Evolutionary conservation across 2,113 vertebrate genomes (phyloP).

Genomic region (Cariama cristata): DNA sequence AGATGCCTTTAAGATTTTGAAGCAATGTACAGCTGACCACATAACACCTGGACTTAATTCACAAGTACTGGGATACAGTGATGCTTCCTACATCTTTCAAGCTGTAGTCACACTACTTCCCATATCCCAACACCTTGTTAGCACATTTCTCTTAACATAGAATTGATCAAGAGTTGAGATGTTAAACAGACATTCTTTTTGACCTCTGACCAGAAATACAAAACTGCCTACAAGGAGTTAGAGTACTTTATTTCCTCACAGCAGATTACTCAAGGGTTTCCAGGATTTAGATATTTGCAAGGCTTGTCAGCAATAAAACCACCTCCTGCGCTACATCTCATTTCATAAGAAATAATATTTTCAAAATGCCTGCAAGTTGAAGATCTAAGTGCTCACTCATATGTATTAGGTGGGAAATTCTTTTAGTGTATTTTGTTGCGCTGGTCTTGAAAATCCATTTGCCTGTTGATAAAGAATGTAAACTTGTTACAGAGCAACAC

Average conservation of each 20-base stretch:
- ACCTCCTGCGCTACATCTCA: not conserved
- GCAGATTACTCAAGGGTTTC: not conserved
- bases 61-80: not conserved
- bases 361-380: not conserved
- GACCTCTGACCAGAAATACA: constrained; percentile 15
- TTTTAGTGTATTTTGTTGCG: not conserved
- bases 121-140: not conserved
- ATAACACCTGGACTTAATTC: constrained; percentile 35
- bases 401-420: not conserved
- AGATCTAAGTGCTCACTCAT: not conserved
- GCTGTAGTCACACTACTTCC: not conserved
- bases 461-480: not conserved
- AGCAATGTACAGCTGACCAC: not conserved
- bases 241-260: not conserved
- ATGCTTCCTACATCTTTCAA: constrained; percentile 15
- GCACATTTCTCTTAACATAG: constrained; percentile 12
- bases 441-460: not conserved
- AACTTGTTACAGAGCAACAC: not conserved
- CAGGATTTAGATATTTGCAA: not conserved
- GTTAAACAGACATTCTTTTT: constrained; percentile 24
- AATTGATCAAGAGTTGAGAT: not conserved
- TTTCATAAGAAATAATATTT: not conserved
- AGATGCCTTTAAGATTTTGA: not conserved
- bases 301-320: not conserved
- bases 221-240: not conserved